phyloP scores from a whole-genome alignment of 92 coral and sea anemone genomes.

The Anthopleura xanthogrammica region DNA sequence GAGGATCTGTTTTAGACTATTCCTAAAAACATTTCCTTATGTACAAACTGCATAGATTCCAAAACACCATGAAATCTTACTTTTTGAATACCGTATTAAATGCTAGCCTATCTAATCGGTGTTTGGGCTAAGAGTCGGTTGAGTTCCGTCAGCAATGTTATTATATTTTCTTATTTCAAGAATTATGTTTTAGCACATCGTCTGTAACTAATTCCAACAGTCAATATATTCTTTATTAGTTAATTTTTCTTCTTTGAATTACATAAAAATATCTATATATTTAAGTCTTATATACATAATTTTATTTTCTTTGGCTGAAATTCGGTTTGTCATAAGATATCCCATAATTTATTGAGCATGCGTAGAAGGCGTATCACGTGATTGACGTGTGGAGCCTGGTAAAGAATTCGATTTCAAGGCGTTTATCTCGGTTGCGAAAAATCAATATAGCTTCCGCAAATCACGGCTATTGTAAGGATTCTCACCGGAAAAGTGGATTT shows the following conservation, averaged over 20 bases:
- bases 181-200: neutral
- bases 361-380: conserved; percentile 2
- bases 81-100: too few relatives aligned
- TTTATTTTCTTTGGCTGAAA: neutral
- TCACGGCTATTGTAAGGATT: too few relatives aligned
- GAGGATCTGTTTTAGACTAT: too few relatives aligned
- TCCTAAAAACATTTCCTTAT: too few relatives aligned
- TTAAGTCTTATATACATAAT: neutral
- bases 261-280: neutral
- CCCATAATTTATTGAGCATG: conserved; percentile 6
- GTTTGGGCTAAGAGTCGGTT: neutral
- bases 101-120: too few relatives aligned
- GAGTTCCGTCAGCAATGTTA: neutral
- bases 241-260: neutral
- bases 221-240: neutral
- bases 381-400: neutral
- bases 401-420: neutral
- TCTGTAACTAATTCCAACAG: neutral
- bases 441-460: too few relatives aligned
- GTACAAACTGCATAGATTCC: too few relatives aligned
- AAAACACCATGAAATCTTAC: too few relatives aligned
- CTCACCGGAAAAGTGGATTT: too few relatives aligned
- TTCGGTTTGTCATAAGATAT: neutral
- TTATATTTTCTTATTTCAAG: neutral
- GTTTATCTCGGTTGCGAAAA: neutral